phyloP scores from a whole-genome alignment of 1,140 invertebrate species.

The Ceratina australensis region DNA sequence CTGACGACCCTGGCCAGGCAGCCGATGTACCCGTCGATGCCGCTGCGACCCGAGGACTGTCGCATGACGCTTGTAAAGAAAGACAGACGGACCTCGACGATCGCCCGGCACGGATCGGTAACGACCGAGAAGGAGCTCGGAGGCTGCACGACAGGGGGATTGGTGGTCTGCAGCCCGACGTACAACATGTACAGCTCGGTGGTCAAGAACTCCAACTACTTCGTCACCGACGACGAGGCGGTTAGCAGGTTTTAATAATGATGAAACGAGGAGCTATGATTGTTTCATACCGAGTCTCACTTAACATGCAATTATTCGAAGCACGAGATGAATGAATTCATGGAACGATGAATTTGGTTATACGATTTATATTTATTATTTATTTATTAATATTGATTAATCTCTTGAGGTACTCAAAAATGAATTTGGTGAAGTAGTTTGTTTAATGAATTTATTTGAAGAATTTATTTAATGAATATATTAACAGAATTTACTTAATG shows the following conservation, averaged over 20 bases:
- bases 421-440: no score
- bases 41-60: constrained; percentile 74
- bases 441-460: no score
- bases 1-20: constrained; percentile 77
- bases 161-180: constrained; percentile 72
- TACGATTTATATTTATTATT: no score
- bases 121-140: constrained; percentile 69
- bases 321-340: no score
- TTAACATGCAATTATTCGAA: no score
- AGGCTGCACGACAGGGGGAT: constrained; percentile 58
- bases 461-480: no score
- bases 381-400: no score
- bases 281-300: no score
- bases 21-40: constrained; percentile 77
- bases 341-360: no score
- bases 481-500: no score
- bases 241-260: constrained; percentile 74
- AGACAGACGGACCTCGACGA: constrained; percentile 67
- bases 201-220: constrained; percentile 74
- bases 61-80: constrained; percentile 72
- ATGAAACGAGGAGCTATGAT: not conserved
- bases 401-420: no score
- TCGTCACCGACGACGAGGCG: constrained; percentile 76
- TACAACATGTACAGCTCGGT: constrained; percentile 75
- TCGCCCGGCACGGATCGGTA: constrained; percentile 69